Percentiles rank a stretch among this genome's conserved stretches.
These are phyloP conservation scores for Neomicropteryx cornuta DNA, from an alignment of 1,140 invertebrate genomes.

Conservation along the genomic window DNA sequence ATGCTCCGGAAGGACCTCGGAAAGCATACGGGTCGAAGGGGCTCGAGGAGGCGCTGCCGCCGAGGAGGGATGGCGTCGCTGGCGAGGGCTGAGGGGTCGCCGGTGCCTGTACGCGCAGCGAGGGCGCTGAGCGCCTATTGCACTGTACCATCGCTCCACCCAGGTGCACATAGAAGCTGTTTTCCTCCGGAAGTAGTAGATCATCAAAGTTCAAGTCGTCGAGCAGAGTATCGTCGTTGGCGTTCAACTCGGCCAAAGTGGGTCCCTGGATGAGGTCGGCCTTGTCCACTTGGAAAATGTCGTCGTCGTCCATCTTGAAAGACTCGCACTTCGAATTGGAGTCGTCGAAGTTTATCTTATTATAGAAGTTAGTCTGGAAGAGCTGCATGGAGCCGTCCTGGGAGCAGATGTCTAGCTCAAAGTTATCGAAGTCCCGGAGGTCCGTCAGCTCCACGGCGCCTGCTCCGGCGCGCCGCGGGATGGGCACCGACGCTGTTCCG, in stretches of 20 bases:
- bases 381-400: conserved; percentile 37
- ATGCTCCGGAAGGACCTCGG: conserved; percentile 33
- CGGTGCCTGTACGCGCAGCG: conserved; percentile 29
- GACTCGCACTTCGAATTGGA: conserved; percentile 44
- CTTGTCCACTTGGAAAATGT: conserved; percentile 83
- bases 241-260: conserved; percentile 78
- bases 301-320: conserved; percentile 74
- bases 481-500: conserved; percentile 43
- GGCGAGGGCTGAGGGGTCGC: conserved; percentile 30
- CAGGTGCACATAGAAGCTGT: conserved; percentile 35
- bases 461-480: conserved; percentile 41
- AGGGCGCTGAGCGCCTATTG: conserved; percentile 24
- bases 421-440: conserved; percentile 34
- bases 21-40: conserved; percentile 31
- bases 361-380: conserved; percentile 33
- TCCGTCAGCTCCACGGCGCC: conserved; percentile 27
- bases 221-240: conserved; percentile 68
- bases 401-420: conserved; percentile 40
- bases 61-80: conserved; percentile 19
- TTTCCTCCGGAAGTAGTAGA: conserved; percentile 61
- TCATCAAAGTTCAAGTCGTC: conserved; percentile 81
- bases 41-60: conserved; percentile 21
- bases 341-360: conserved; percentile 30
- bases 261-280: conserved; percentile 73
- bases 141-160: conserved; percentile 31